Evolutionary conservation across 2,797 vertebrate genomes (phyloP).

Genomic region (Darevskia nairensis): DNA sequence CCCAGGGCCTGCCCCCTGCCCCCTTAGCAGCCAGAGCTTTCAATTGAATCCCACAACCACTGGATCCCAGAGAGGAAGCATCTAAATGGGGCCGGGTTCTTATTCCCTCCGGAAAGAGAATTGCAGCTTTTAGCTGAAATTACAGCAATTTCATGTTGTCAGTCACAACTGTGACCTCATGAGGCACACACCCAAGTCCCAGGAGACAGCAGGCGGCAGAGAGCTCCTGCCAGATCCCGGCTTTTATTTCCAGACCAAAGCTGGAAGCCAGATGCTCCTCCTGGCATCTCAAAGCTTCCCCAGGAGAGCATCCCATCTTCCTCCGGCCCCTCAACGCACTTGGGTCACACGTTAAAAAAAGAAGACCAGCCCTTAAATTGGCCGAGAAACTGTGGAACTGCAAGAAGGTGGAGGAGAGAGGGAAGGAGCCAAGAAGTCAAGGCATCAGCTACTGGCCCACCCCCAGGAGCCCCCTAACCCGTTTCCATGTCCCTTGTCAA

Average conservation of each 20-base stretch:
- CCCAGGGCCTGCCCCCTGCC: rapidly evolving
- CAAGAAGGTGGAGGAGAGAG: too few relatives aligned
- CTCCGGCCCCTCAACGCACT: too few relatives aligned
- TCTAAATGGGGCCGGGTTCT: neutral
- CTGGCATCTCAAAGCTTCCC: too few relatives aligned
- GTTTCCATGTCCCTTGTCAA: neutral
- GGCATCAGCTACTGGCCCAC: too few relatives aligned
- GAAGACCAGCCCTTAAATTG: neutral
- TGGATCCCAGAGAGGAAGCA: rapidly evolving
- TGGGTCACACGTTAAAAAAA: neutral
- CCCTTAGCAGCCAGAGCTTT: neutral
- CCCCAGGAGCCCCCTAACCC: too few relatives aligned
- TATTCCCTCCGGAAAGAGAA: neutral
- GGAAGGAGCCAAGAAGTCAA: neutral
- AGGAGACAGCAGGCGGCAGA: too few relatives aligned
- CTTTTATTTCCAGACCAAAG: neutral
- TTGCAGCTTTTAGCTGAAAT: neutral
- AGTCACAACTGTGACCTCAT: slow-evolving; percentile 40
- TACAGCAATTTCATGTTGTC: neutral
- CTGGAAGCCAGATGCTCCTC: neutral
- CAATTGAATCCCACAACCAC: slow-evolving; percentile 19
- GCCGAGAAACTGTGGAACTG: neutral
- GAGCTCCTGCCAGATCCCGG: neutral
- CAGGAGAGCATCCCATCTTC: neutral
- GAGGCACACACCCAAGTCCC: rapidly evolving